Evolutionary conservation across 2,113 vertebrate species (phyloP).

Genomic region (Cynocephalus volans): DNA sequence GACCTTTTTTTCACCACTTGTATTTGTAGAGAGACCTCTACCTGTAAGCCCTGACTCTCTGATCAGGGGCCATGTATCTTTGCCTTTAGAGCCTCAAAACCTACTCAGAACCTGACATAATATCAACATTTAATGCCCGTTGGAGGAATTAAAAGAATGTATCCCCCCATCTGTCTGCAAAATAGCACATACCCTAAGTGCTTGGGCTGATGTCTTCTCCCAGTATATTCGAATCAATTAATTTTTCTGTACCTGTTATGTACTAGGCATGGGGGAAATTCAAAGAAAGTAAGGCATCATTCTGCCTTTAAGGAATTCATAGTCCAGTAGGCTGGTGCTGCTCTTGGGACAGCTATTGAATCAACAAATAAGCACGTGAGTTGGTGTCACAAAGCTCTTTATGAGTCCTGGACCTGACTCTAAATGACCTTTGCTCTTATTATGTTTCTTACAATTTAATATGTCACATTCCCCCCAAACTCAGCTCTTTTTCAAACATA

Average conservation of each 20-base stretch:
- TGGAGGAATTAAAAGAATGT: not conserved
- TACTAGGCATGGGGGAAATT: not conserved
- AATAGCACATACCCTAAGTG: not conserved
- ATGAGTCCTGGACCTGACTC: not conserved
- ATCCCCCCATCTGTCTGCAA: not conserved
- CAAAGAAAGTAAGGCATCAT: not conserved
- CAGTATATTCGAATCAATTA: not conserved
- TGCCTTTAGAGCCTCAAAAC: slow-evolving; percentile 3
- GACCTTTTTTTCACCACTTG: not conserved
- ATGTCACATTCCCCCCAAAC: not conserved
- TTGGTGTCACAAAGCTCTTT: not conserved
- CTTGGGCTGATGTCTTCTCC: not conserved
- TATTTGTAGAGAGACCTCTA: not conserved
- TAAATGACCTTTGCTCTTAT: slow-evolving; percentile 23
- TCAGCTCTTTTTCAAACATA: slow-evolving; percentile 28
- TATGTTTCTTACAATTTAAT: slow-evolving; percentile 25
- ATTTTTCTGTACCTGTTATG: not conserved
- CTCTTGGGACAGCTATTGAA: slow-evolving; percentile 17
- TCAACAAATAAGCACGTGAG: not conserved
- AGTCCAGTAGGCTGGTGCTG: not conserved
- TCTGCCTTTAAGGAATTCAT: not conserved
- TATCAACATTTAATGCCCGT: not conserved
- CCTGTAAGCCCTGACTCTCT: not conserved
- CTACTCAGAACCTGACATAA: not conserved
- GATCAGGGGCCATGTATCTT: not conserved